Percentiles rank a stretch among this genome's conserved stretches.
Conservation (phyloP, 2,113 vertebrate species). For the Indicator maculatus region DNA sequence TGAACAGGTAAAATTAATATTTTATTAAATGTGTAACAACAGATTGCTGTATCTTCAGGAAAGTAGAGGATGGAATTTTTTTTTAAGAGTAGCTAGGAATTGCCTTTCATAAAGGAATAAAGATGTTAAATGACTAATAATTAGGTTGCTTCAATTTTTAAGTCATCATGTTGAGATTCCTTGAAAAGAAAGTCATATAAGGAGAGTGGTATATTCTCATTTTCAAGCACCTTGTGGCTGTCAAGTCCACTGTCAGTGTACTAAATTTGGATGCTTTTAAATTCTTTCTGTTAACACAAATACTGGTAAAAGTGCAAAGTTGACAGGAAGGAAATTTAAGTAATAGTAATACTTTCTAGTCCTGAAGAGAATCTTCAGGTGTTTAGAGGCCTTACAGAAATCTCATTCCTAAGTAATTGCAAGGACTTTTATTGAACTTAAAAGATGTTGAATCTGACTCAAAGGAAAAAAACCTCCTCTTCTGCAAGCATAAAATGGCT, state of each 20-base stretch:
- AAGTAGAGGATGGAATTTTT: not conserved
- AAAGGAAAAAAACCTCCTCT: not conserved
- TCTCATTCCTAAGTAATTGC: not conserved
- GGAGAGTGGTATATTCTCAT: not conserved
- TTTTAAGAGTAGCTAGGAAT: not conserved
- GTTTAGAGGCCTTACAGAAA: not conserved
- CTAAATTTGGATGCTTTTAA: not conserved
- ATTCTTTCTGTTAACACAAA: not conserved
- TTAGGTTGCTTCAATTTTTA: not conserved
- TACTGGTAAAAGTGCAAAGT: not conserved
- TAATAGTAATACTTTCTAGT: not conserved
- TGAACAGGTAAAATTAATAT: slow-evolving; percentile 87
- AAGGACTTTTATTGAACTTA: not conserved
- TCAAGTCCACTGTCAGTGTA: not conserved
- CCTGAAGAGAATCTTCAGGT: not conserved
- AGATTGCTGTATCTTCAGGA: not conserved
- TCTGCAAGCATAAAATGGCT: not conserved
- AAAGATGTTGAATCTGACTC: not conserved
- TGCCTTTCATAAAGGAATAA: not conserved
- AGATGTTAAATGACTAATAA: not conserved
- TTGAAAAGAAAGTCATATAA: not conserved
- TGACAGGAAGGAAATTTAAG: not conserved
- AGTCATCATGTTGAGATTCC: not conserved
- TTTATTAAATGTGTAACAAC: not conserved
- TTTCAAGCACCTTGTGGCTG: not conserved